phyloP scores from a whole-genome alignment of 2,888 invertebrate species.

The Acanthosepion lycidas region DNA sequence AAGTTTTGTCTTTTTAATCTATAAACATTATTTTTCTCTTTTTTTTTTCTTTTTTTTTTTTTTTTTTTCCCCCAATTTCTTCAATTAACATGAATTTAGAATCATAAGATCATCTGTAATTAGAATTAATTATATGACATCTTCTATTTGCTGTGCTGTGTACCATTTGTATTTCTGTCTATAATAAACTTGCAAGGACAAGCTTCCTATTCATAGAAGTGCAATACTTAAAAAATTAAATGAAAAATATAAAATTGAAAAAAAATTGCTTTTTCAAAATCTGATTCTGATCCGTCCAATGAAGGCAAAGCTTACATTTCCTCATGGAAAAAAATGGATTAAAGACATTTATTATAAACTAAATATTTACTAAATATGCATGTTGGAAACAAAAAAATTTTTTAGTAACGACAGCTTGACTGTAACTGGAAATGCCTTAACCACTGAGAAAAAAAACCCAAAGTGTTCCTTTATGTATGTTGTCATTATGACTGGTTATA shows the following conservation, averaged over 20 bases:
- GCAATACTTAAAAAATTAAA: slow-evolving; percentile 10
- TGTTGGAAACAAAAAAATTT: neutral
- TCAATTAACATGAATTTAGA: neutral
- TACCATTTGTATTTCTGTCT: neutral
- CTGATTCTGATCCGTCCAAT: slow-evolving; percentile 33
- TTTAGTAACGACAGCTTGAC: neutral
- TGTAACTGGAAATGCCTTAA: neutral
- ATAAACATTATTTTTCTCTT: too few relatives aligned
- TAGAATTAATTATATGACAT: neutral
- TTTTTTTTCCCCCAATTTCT: neutral
- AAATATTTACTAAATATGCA: neutral
- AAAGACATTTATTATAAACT: slow-evolving; percentile 2
- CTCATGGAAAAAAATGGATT: slow-evolving; percentile 9
- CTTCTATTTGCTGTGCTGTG: slow-evolving; percentile 24
- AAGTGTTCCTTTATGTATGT: neutral
- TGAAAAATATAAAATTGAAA: neutral
- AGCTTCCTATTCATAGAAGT: neutral
- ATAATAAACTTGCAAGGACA: neutral
- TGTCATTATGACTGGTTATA: slow-evolving; percentile 6
- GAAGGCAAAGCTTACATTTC: neutral
- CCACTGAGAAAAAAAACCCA: neutral
- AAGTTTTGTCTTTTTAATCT: neutral
- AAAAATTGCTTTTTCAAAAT: neutral
- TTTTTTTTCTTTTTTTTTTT: too few relatives aligned
- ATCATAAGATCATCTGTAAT: neutral